Base-by-base conservation (phyloP, 2,113 vertebrate genomes). In the Athene cunicularia region DNA sequence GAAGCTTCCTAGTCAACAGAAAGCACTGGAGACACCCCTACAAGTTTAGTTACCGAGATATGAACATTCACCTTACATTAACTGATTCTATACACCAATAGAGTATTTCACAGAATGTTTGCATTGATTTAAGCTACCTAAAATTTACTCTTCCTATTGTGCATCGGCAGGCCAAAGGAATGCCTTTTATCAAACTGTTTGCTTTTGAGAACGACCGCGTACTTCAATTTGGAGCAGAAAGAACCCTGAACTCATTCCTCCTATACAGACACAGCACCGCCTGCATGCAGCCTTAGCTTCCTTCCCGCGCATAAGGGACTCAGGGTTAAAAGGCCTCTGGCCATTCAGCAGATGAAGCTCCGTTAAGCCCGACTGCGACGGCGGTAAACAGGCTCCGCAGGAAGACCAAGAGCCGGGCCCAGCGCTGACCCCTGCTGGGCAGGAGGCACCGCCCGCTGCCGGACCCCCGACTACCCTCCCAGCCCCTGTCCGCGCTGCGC, bases 81-180 rank as follows among this genome's bases (percentile, higher is more conserved):
- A 22, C 9, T 4, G 16, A 32, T 5, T 17, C 45, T 10, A 11
- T 5, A 17, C 1, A 4, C 14, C 39, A 22, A 6, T 1, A 12
- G 10, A 37, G 2, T 8, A 8, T 3, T 2, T 7, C 9, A 24
- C 16, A 1, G 4, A 35, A 6, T 0, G 1, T 0, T 0, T 6
- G 7, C 4, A 9, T 5, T 35, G 49, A 17, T 39, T 60, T 39
- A 64, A 64, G 53, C 16, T 32, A 30, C 8, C 23, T 28, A 47
- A 4, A 52, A 23, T 1, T 2, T 2, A 1, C 0, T 19, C 22
- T 6, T n/a, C 6, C 15, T 8, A 2, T 2, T 5, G 10, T 0
- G 3, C 5, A 79, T 1, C 30, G 1, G 6, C 2, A 5, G 23
- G 28, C 5, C 20, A 30, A n/a, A 6, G 1, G 10, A 47, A 58